These are phyloP conservation scores for Macropus fuliginosus DNA, from an alignment of 2,797 vertebrate species.

Conservation along the genomic window DNA sequence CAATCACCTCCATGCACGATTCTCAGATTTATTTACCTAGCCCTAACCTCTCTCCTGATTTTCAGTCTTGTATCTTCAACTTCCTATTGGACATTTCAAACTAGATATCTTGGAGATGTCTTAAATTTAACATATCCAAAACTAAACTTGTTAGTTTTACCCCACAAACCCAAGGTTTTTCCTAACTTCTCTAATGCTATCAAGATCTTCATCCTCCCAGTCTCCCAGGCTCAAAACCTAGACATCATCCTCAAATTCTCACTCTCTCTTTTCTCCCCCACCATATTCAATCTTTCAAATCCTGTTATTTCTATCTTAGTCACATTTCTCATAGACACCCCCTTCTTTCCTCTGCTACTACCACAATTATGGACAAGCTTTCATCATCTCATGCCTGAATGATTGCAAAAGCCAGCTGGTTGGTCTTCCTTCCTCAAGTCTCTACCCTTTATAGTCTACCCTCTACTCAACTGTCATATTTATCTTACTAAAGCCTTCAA, in stretches of 20 bases:
- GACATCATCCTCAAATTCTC: neutral
- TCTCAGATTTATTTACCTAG: neutral
- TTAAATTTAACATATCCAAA: neutral
- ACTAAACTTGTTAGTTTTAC: neutral
- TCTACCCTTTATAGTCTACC: neutral
- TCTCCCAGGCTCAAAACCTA: neutral
- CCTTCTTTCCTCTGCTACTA: neutral
- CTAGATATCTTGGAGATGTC: neutral
- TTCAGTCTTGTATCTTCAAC: neutral
- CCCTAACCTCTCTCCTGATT: neutral
- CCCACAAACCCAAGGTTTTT: neutral
- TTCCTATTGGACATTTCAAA: neutral
- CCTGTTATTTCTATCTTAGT: neutral
- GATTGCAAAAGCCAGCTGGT: neutral
- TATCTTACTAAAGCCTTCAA: neutral
- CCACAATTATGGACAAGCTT: neutral
- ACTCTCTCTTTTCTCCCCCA: neutral
- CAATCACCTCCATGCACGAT: neutral
- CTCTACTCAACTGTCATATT: neutral
- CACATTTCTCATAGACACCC: neutral
- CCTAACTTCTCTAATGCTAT: neutral
- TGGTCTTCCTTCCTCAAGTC: neutral
- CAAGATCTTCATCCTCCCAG: neutral
- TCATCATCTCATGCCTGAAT: neutral
- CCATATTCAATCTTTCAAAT: neutral